phyloP scores from a whole-genome alignment of 1,140 invertebrate species.

The Aphis gossypii region DNA sequence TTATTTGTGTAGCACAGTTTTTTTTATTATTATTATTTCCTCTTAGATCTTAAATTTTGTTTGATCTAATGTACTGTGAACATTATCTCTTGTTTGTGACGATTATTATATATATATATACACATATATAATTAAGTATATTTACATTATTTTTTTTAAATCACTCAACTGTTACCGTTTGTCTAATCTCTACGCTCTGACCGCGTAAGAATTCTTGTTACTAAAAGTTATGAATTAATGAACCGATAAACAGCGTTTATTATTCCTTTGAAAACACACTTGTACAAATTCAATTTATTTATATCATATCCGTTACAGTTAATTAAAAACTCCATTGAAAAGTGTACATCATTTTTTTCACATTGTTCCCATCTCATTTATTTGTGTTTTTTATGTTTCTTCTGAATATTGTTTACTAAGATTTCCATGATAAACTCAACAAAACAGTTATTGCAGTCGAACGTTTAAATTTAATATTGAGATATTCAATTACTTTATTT shows the following conservation, averaged over 20 bases:
- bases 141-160: neutral
- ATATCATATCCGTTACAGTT: neutral
- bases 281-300: constrained; percentile 21
- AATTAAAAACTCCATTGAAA: neutral
- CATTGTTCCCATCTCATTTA: neutral
- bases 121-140: no score
- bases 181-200: neutral
- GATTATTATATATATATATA: neutral
- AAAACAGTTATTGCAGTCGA: neutral
- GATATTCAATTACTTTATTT: neutral
- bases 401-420: neutral
- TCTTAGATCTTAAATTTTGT: neutral
- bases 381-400: neutral
- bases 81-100: neutral
- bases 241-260: neutral
- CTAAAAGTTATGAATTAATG: neutral
- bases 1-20: neutral
- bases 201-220: neutral
- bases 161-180: neutral
- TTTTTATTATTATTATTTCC: neutral
- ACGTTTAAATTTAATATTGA: constrained; percentile 6
- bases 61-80: constrained; percentile 2
- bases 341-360: neutral
- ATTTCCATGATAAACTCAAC: neutral
- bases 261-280: neutral